Conservation (phyloP, 2,888 invertebrate species). For the Melolontha melolontha region DNA sequence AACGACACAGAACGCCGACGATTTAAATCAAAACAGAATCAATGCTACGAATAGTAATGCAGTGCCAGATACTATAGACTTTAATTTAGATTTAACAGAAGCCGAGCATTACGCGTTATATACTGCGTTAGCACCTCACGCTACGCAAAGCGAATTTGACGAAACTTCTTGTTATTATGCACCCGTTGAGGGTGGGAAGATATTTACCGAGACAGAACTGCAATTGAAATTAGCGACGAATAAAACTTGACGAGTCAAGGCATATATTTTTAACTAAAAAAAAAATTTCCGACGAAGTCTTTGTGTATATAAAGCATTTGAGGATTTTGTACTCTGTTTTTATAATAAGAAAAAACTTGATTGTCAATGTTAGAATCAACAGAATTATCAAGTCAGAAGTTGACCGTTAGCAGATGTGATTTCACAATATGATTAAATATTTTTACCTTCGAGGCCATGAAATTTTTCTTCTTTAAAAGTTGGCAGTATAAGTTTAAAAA, state of each 20-base stretch:
- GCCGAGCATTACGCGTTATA: conserved; percentile 91
- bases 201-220: conserved; percentile 64
- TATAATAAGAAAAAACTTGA: background rate
- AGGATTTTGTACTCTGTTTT: conserved; percentile 1
- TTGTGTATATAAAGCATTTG: conserved; percentile 27
- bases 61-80: conserved; percentile 37
- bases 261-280: conserved; percentile 1
- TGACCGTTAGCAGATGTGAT: too few species aligned
- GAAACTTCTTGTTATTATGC: conserved; percentile 90
- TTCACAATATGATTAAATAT: too few species aligned
- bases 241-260: conserved; percentile 44
- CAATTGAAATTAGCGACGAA: conserved; percentile 53
- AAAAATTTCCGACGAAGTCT: conserved; percentile 5
- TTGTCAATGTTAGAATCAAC: too few species aligned
- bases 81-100: conserved; percentile 80
- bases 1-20: conserved; percentile 43
- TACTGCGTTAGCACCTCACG: conserved; percentile 87
- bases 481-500: too few species aligned
- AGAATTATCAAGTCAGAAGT: too few species aligned
- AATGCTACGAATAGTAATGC: conserved; percentile 32
- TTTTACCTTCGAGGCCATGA: too few species aligned
- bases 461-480: too few species aligned
- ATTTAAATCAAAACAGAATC: conserved; percentile 41
- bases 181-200: conserved; percentile 83
- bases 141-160: conserved; percentile 89